Evolutionary conservation across 92 coral and sea anemone species (phyloP), one percentile per base, ranked within the genome.

Genomic region (Porites evermanni): DNA sequence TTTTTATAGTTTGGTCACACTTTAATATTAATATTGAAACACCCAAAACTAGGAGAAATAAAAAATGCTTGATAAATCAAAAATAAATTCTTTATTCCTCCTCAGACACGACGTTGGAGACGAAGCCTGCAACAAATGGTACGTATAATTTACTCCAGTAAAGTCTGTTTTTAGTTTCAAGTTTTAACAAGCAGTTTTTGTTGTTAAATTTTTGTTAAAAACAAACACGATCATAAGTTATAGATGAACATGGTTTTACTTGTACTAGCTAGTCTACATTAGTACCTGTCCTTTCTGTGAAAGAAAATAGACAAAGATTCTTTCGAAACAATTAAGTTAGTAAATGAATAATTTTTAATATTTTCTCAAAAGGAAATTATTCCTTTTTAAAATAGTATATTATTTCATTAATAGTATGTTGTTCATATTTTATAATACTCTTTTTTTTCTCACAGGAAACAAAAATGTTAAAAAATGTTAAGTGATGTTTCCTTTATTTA

Each of bases 81-180:
- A 11, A 32, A 17, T 58, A 60, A 29, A 60, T 77, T 63, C 32
- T 77, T 59, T 61, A 12, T 51, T 16, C 20, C 9, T 16, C 20
- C 54, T 8, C 18, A 81, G 86, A 70, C 51, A 14, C 70, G 11
- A 9, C 86, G 7, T 50, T 13, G 75, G 86, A 70, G 7, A 26
- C 86, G 64, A 70, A 70, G 78, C 59, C 80, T 8, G 56, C 68
- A 19, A 74, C 29, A 81, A 81, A 81, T 50, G 86, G 78, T 74
- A 53, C 4, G 59, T 18, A 20, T 53, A n/a, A 81, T 81, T 59
- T 29, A 58, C 47, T 9, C 13, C 44, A 19, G n/a, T 59, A 6
- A 7, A 38, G 61, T 71, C 68, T 70, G 59, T 81, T 56, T 54
- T 56, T 8, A 56, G 24, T 53, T 16, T 70, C 16, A 70, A 60